These are phyloP conservation scores for Platorchestia sp. DNA, from an alignment of 1,140 invertebrate genomes.

Conservation along the genomic window DNA sequence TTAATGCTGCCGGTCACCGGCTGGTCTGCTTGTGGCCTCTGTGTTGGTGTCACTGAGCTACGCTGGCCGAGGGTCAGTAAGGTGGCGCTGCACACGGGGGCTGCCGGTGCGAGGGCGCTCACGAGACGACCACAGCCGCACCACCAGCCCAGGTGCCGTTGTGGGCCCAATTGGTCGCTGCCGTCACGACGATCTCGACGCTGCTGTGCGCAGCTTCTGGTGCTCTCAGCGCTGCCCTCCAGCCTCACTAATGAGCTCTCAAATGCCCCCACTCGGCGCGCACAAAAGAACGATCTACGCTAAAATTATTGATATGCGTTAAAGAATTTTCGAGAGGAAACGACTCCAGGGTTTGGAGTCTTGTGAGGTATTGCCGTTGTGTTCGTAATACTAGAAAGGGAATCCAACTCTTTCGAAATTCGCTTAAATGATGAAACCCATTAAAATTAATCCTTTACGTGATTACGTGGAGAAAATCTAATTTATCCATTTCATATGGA, in stretches of 20 bases:
- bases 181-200: not conserved
- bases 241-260: not conserved
- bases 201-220: too few relatives aligned
- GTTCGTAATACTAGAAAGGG: not conserved
- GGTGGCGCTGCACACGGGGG: too few relatives aligned
- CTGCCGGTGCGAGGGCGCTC: not conserved
- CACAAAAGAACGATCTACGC: not conserved
- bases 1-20: not conserved
- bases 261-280: not conserved
- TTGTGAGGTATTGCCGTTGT: not conserved
- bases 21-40: not conserved
- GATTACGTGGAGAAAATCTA: too few relatives aligned
- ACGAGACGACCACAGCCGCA: not conserved
- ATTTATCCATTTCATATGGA: too few relatives aligned
- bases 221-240: not conserved
- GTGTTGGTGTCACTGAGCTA: not conserved
- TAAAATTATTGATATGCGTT: not conserved
- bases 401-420: too few relatives aligned
- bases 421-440: too few relatives aligned
- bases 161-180: not conserved
- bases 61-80: not conserved
- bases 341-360: not conserved
- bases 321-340: not conserved
- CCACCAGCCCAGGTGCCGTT: not conserved
- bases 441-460: too few relatives aligned